Evolutionary conservation across 2,888 invertebrate species (phyloP), one percentile per base, ranked within the genome.

Genomic region (Stenichneumon culpator): DNA sequence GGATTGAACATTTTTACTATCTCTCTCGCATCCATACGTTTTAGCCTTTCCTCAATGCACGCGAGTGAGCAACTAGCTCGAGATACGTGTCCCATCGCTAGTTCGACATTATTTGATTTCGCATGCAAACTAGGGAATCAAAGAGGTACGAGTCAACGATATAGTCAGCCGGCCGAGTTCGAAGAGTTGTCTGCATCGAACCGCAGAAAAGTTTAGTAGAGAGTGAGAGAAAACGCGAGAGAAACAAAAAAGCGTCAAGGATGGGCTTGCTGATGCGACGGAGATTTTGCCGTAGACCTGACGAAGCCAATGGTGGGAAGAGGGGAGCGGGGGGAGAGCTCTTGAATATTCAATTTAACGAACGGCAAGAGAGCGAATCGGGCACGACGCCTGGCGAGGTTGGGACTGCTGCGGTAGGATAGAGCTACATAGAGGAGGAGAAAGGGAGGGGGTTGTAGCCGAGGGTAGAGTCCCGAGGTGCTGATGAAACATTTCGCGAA

Each of bases 401-500:
- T 16, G 65, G 60, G 22, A 28, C 25, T 19, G 60, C 60, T 25
- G 28, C 28, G 25, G 25, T 9, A 5, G 14, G 25, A 75, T 60
- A 54, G 36, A 69, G 22, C 19, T 65, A 67, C 16, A 82, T 14
- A 36, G 25, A 54, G 54, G 60, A 16, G 28, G 14, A 47, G 9
- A n/a, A 57, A 28, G 50, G 54, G 57, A 14, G 74, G 50, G 50
- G 63, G 50, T 47, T 44, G 44, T 79, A 19, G 75, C 57, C 81
- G 54, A 44, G 63, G 44, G 67, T 28, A 65, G 60, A 81, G 74
- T 79, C 72, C 85, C 69, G 74, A 86, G 84, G 82, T 80, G 79
- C 85, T 82, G 86, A 83, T 86, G 86, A 84, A 86, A 83, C 86
- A 87, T 81, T 87, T 87, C 86, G 86, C 86, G 65, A 83, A 82